A percentile compares a stretch with the other conserved stretches of the same genome.
Evolutionary conservation across 2,888 invertebrate species (phyloP).

Genomic region (Apotomis capreana): DNA sequence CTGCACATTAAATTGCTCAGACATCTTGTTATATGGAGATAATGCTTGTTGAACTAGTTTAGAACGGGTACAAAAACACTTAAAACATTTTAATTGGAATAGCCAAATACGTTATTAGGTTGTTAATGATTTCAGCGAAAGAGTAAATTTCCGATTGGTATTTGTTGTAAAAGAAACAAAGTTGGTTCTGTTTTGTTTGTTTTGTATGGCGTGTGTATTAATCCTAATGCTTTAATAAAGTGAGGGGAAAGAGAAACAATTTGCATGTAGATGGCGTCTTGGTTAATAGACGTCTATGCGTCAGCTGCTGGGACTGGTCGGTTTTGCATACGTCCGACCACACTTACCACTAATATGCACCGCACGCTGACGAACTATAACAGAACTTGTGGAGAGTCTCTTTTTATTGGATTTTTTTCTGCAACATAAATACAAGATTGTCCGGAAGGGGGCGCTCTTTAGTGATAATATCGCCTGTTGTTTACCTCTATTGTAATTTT

Average conservation of each 20-base stretch:
- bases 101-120: slow-evolving; percentile 24
- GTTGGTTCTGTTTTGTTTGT: slow-evolving; percentile 18
- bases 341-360: slow-evolving; percentile 68
- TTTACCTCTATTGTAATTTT: no score
- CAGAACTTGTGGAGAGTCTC: slow-evolving; percentile 45
- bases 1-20: slow-evolving; percentile 63
- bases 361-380: slow-evolving; percentile 56
- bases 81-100: slow-evolving; percentile 38
- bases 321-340: slow-evolving; percentile 69
- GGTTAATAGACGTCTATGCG: slow-evolving; percentile 65
- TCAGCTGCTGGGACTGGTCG: slow-evolving; percentile 73
- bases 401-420: neutral
- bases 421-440: neutral
- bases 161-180: neutral
- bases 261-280: slow-evolving; percentile 71
- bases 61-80: slow-evolving; percentile 29
- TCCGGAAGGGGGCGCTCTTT: no score
- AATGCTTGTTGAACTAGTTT: slow-evolving; percentile 58
- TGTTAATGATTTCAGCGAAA: slow-evolving; percentile 10
- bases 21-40: slow-evolving; percentile 61
- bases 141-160: neutral
- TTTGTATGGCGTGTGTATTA: slow-evolving; percentile 45
- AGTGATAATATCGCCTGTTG: no score
- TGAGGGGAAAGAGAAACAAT: slow-evolving; percentile 57
- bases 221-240: slow-evolving; percentile 62